Conservation (phyloP, 2,888 invertebrate species). For the Rotaria socialis region DNA sequence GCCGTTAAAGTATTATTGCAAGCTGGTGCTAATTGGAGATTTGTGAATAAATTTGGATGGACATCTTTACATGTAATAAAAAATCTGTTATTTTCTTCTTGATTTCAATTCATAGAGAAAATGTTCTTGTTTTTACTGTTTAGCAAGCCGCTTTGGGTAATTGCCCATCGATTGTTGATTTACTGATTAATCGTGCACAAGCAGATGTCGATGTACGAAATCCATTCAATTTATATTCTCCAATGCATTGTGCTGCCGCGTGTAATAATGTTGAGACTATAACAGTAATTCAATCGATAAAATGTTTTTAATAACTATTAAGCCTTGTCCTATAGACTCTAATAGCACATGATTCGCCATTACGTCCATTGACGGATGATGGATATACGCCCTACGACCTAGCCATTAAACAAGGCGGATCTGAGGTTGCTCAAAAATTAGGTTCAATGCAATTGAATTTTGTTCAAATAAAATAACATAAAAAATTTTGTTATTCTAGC, state of each 20-base stretch:
- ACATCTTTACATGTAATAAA: not conserved
- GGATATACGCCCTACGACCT: slow-evolving; percentile 1
- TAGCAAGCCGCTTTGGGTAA: slow-evolving; percentile 20
- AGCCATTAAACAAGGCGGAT: slow-evolving; percentile 2
- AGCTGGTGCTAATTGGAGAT: slow-evolving; percentile 20
- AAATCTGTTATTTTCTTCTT: too few species aligned
- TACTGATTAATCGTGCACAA: not conserved
- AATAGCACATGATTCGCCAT: not conserved
- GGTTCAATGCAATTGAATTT: not conserved
- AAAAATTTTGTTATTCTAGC: not conserved
- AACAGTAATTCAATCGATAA: not conserved
- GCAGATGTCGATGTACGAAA: slow-evolving; percentile 21
- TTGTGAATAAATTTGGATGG: slow-evolving; percentile 11
- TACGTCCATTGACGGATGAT: slow-evolving; percentile 33
- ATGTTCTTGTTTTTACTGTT: not conserved
- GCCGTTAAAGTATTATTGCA: not conserved
- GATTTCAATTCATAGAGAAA: too few species aligned
- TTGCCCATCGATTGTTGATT: not conserved
- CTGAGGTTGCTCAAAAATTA: not conserved
- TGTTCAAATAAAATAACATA: not conserved
- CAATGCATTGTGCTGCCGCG: slow-evolving; percentile 33
- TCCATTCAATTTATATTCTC: slow-evolving; percentile 13
- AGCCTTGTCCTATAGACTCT: not conserved
- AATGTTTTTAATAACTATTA: not conserved
- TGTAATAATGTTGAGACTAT: not conserved